Percentiles rank a stretch among this genome's conserved stretches.
Conservation (phyloP, 2,888 invertebrate genomes). For the Lingula anatina region DNA sequence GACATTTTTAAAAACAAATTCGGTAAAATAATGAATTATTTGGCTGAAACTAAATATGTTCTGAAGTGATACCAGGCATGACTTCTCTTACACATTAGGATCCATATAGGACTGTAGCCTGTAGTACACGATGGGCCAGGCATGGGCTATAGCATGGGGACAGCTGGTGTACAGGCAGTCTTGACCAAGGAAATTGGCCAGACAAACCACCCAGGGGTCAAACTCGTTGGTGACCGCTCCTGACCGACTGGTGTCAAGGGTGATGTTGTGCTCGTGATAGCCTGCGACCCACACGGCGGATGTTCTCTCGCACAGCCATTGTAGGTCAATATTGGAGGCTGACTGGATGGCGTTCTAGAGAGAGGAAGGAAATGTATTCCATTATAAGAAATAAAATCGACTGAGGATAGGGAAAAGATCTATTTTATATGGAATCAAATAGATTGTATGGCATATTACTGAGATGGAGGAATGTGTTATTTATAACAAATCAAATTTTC, state of each 20-base stretch:
- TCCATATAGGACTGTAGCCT: too few species aligned
- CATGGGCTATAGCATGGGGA: slow-evolving; percentile 78
- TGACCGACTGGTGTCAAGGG: slow-evolving; percentile 22
- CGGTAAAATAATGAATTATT: too few species aligned
- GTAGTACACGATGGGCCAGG: slow-evolving; percentile 93
- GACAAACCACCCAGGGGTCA: slow-evolving; percentile 57
- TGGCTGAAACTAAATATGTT: too few species aligned
- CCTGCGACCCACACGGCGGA: slow-evolving; percentile 72
- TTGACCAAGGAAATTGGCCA: slow-evolving; percentile 84
- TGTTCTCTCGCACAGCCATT: slow-evolving; percentile 87
- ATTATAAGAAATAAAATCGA: slow-evolving; percentile 6
- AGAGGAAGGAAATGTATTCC: too few species aligned
- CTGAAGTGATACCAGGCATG: too few species aligned
- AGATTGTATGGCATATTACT: too few species aligned
- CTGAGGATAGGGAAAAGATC: not conserved
- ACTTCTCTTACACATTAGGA: too few species aligned
- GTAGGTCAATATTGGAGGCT: slow-evolving; percentile 73
- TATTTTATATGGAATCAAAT: too few species aligned
- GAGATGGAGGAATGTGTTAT: too few species aligned
- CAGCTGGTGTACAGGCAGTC: slow-evolving; percentile 77
- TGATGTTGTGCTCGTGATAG: slow-evolving; percentile 23
- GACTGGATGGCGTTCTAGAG: slow-evolving; percentile 73
- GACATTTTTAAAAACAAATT: too few species aligned
- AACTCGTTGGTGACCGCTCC: slow-evolving; percentile 34
- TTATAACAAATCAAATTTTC: too few species aligned